phyloP scores from a whole-genome alignment of 2,888 invertebrate species.

The Digitonthophagus gazella region DNA sequence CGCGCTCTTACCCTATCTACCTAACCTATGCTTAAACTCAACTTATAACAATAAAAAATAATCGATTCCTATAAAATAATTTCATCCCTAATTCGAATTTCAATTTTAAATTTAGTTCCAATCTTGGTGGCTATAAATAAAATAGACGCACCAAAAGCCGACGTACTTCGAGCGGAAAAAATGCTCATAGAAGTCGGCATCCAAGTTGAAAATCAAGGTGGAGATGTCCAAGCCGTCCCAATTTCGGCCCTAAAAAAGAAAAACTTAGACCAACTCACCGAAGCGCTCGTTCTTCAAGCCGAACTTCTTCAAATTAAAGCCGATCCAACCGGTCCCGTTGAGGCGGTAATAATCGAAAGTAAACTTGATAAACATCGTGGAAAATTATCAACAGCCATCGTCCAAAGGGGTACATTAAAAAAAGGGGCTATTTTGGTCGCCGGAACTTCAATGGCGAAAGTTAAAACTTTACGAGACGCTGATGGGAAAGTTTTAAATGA shows the following conservation, averaged over 20 bases:
- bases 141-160: conserved; percentile 88
- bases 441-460: conserved; percentile 81
- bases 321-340: conserved; percentile 79
- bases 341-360: conserved; percentile 90
- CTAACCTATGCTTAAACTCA: too few species aligned
- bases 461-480: conserved; percentile 77
- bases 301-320: conserved; percentile 85
- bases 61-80: neutral
- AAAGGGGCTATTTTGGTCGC: conserved; percentile 78
- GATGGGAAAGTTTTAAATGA: conserved; percentile 63
- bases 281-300: conserved; percentile 79
- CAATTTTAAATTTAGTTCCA: conserved; percentile 64
- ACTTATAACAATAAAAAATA: too few species aligned
- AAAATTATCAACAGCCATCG: conserved; percentile 78
- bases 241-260: conserved; percentile 86
- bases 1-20: too few species aligned
- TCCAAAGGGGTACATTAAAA: conserved; percentile 74
- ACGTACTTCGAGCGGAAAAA: conserved; percentile 79
- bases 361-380: conserved; percentile 67
- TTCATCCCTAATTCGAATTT: too few species aligned
- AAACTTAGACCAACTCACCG: conserved; percentile 75
- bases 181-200: conserved; percentile 78
- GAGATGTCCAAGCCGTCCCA: conserved; percentile 87
- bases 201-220: conserved; percentile 82
- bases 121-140: conserved; percentile 98